Base-by-base conservation (phyloP, 2,113 vertebrate genomes). In the Athene noctua region DNA sequence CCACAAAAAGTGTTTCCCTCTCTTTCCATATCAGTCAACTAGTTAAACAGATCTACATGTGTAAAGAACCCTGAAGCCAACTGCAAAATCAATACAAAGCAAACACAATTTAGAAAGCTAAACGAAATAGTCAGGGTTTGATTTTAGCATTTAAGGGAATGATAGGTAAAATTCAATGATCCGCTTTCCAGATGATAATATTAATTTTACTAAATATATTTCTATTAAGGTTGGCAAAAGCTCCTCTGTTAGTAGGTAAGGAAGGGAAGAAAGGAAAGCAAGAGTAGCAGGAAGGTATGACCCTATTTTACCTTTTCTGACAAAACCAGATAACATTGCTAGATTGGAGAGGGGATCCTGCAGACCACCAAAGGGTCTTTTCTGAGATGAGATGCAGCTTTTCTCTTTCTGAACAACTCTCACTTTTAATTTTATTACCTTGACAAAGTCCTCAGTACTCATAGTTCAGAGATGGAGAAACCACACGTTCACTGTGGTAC, bases 71-170 rank as follows among this genome's bases (percentile, higher is more conserved):
- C 77, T 3, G 20, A 88, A 94, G 77, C 75, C 93, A 93, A 75
- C 55, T 75, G 61, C 63, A 89, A 95, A 97, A 97, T 97, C 95
- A 91, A 87, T 97, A 65, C 20, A 66, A 95, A 90, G 34, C 88
- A 97, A 97, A 86, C 40, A 94, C 46, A 80, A 77, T 91, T 97
- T 92, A 86, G 52, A 95, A 95, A 90, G 61, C 84, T 79, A 96
- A 90, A 93, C 3, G 3, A 97, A 96, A 90, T 88, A 94, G 68
- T 67, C 54, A 65, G 61, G 52, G 74, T 95, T 90, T 81, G 54
- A 90, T 84, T 97, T 95, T 94, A 94, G 67, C 72, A 62, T 96
- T 91, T 94, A 90, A 85, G 79, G 49, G 36, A 91, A 80, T 10
- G 30, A 75, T 70, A 89, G 58, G 72, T 73, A 19, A 32, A 49